phyloP scores from a whole-genome alignment of 2,113 vertebrate species.

The Tragelaphus imberbis region DNA sequence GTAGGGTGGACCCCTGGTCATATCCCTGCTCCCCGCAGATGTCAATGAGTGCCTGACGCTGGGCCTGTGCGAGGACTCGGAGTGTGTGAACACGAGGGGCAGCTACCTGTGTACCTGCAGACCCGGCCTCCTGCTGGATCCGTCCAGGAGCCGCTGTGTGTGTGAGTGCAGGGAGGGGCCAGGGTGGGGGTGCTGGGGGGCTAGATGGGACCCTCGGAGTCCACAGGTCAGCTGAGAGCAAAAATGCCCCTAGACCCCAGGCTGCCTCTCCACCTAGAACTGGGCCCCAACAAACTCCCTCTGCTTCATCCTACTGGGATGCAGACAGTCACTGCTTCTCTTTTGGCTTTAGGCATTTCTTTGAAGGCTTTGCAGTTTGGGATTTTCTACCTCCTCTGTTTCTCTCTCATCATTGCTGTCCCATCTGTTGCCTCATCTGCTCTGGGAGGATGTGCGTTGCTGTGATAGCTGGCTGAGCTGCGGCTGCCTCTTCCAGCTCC shows the following conservation, averaged over 20 bases:
- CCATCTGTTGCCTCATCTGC: neutral
- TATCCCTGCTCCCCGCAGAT: conserved; percentile 81
- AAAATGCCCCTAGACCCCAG: neutral
- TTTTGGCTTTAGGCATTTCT: neutral
- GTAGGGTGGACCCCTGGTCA: neutral
- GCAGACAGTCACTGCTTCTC: neutral
- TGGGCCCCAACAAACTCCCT: neutral
- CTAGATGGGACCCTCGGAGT: neutral
- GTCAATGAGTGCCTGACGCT: conserved; percentile 92
- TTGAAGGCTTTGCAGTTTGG: neutral
- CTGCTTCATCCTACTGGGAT: neutral
- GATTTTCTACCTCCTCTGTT: neutral
- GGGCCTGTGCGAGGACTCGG: conserved; percentile 89
- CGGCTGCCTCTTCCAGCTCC: neutral
- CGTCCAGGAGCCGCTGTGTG: conserved; percentile 92
- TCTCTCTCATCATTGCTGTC: neutral
- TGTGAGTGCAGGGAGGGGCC: conserved; percentile 85
- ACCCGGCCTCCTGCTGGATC: conserved; percentile 91
- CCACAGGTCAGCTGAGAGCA: neutral
- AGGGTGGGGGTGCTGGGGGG: neutral
- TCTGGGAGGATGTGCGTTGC: too few relatives aligned
- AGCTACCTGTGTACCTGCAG: conserved; percentile 94
- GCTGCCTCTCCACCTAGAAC: neutral
- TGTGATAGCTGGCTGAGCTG: neutral
- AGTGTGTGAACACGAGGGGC: conserved; percentile 94